A percentile compares a stretch with the other conserved stretches of the same genome.
These are phyloP conservation scores for Drosophila trichaetosa DNA, from an alignment of 2,888 invertebrate genomes.

Conservation along the genomic window DNA sequence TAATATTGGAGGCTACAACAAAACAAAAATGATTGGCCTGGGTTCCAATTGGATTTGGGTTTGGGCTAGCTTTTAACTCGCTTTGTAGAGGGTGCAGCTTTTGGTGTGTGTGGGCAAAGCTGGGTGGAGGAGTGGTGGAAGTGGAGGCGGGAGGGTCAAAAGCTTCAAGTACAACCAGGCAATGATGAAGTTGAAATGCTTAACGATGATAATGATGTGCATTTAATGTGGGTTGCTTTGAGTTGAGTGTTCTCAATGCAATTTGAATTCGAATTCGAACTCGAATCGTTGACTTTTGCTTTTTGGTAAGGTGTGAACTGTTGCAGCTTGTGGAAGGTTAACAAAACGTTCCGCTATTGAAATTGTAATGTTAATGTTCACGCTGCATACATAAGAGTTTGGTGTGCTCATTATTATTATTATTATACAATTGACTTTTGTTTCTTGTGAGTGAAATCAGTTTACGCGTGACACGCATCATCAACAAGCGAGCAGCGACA, in stretches of 20 bases:
- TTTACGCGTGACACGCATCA: slow-evolving; percentile 73
- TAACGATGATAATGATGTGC: slow-evolving; percentile 26
- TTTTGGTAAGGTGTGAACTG: slow-evolving; percentile 40
- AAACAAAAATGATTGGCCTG: slow-evolving; percentile 29
- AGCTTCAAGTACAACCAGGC: slow-evolving; percentile 71
- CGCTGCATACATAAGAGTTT: slow-evolving; percentile 16
- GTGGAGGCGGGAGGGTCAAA: slow-evolving; percentile 27
- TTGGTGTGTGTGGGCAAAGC: neutral
- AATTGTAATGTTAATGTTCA: slow-evolving; percentile 13
- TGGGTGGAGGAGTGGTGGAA: neutral
- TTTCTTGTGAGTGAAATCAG: slow-evolving; percentile 69
- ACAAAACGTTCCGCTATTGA: slow-evolving; percentile 23
- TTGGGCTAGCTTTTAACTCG: slow-evolving; percentile 6
- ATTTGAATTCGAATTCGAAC: neutral
- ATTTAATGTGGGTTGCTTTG: slow-evolving; percentile 16
- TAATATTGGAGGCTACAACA: slow-evolving; percentile 79
- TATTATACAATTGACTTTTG: slow-evolving; percentile 66
- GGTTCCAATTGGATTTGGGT: slow-evolving; percentile 32
- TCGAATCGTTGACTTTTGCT: slow-evolving; percentile 4
- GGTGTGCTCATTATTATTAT: slow-evolving; percentile 3
- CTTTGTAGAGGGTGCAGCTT: slow-evolving; percentile 10
- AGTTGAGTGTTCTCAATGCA: slow-evolving; percentile 31
- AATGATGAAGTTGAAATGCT: slow-evolving; percentile 43
- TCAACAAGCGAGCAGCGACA: slow-evolving; percentile 26
- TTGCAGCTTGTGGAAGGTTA: slow-evolving; percentile 34